A percentile compares a stretch with the other conserved stretches of the same genome.
phyloP scores from a whole-genome alignment of 2,113 vertebrate species.

The Jacana jacana region DNA sequence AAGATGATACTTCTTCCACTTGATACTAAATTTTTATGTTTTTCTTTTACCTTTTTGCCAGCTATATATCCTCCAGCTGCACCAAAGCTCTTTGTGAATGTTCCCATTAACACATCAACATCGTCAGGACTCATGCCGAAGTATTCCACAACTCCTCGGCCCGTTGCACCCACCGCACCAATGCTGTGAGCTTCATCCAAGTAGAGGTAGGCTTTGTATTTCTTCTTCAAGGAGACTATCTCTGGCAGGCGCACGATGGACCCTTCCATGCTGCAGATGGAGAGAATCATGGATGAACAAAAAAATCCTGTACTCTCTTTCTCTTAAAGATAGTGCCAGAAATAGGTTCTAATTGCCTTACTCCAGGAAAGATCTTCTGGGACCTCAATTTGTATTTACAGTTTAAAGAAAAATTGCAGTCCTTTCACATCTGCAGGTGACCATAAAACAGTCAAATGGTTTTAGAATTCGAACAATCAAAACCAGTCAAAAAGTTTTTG shows the following conservation, averaged over 20 bases:
- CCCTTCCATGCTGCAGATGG: slow-evolving; percentile 87
- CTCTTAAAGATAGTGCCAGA: not conserved
- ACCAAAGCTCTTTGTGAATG: slow-evolving; percentile 94
- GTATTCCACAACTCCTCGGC: slow-evolving; percentile 87
- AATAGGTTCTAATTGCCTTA: not conserved
- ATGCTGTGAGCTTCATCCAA: slow-evolving; percentile 95
- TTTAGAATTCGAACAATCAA: not conserved
- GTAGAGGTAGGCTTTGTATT: slow-evolving; percentile 94
- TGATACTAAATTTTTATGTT: not conserved
- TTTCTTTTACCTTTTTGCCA: slow-evolving; percentile 85
- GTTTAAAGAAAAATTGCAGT: not conserved
- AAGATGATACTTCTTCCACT: not conserved
- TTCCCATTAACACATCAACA: slow-evolving; percentile 91
- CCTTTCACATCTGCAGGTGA: not conserved
- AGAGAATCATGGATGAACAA: slow-evolving; percentile 10
- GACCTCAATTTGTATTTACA: not conserved
- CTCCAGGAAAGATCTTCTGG: not conserved
- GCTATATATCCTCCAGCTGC: slow-evolving; percentile 91
- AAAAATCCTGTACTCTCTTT: not conserved
- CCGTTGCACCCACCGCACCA: slow-evolving; percentile 82
- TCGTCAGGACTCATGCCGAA: slow-evolving; percentile 82
- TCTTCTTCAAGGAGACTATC: slow-evolving; percentile 89
- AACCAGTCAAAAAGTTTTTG: not conserved
- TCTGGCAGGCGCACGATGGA: slow-evolving; percentile 87
- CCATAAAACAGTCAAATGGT: not conserved